Evolutionary conservation across 1,140 invertebrate genomes (phyloP).

Genomic region (Kradibia gibbosae): DNA sequence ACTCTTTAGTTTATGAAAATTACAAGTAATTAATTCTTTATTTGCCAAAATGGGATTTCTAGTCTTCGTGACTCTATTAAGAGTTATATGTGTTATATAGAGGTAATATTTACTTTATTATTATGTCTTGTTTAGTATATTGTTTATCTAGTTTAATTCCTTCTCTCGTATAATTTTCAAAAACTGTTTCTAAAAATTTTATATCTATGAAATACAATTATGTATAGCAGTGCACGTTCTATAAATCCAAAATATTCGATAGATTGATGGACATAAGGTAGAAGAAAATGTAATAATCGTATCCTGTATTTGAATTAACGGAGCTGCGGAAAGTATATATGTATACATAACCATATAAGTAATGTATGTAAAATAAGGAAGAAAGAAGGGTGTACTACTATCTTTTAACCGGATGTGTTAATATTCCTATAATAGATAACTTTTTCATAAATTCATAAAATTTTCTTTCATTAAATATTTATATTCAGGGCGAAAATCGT

Average conservation of each 20-base stretch:
- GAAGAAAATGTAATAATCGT: not conserved
- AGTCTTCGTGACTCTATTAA: not conserved
- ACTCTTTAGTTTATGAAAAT: no score
- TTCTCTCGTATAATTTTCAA: no score
- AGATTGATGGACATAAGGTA: not conserved
- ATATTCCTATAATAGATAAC: not conserved
- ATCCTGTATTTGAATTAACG: constrained; percentile 2
- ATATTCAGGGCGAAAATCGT: not conserved
- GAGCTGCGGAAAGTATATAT: not conserved
- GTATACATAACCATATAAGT: not conserved
- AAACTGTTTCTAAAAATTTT: not conserved
- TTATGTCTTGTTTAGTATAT: not conserved
- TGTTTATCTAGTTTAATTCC: not conserved
- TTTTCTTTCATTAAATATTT: not conserved
- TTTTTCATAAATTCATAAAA: not conserved
- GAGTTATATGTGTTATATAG: not conserved
- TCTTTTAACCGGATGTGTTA: not conserved
- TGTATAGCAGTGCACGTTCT: not conserved
- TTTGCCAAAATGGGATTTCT: not conserved
- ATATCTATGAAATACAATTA: not conserved
- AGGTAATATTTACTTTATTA: not conserved
- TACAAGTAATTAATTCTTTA: not conserved
- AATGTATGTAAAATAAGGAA: not conserved
- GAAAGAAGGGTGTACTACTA: not conserved
- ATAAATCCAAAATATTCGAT: not conserved